Evolutionary conservation across 92 coral and sea anemone species (phyloP).

Genomic region (Diadumene lineata): DNA sequence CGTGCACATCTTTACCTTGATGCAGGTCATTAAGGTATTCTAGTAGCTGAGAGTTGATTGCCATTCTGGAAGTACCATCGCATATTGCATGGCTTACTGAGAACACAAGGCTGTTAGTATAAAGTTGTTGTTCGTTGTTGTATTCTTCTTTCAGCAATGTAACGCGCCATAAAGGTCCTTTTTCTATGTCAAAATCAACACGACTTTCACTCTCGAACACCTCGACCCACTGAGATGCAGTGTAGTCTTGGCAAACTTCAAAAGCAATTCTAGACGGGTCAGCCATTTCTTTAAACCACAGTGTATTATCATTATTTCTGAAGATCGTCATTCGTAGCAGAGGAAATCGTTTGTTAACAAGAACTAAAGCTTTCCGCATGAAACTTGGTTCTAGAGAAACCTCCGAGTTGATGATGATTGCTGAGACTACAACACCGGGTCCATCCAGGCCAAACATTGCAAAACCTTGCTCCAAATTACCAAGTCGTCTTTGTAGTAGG

Average conservation of each 20-base stretch:
- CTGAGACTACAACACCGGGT: constrained; percentile 17
- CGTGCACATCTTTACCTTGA: constrained; percentile 23
- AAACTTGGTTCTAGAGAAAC: constrained; percentile 10
- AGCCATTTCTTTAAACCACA: constrained; percentile 34
- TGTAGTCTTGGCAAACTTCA: not conserved
- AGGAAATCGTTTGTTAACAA: constrained; percentile 28
- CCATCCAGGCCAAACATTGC: not conserved
- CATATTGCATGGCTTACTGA: constrained; percentile 26
- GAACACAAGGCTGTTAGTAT: constrained; percentile 32
- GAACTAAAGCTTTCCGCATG: constrained; percentile 18
- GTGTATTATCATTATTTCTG: not conserved
- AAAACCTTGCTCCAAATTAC: not conserved
- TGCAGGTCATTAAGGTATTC: constrained; percentile 30
- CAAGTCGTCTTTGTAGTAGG: constrained; percentile 16
- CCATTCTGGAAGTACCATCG: constrained; percentile 41
- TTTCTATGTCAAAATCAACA: constrained; percentile 13
- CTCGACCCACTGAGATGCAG: constrained; percentile 18
- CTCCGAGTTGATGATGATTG: constrained; percentile 24
- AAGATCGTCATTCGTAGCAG: constrained; percentile 34
- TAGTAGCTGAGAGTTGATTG: constrained; percentile 25
- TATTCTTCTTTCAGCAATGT: constrained; percentile 12
- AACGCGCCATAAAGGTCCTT: constrained; percentile 47
- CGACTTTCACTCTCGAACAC: constrained; percentile 30
- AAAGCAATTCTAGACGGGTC: constrained; percentile 12
- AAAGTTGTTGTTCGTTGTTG: not conserved